Evolutionary conservation across 2,888 invertebrate species (phyloP), one percentile per base, ranked within the genome.

Genomic region (Pyrocoelia pectoralis): DNA sequence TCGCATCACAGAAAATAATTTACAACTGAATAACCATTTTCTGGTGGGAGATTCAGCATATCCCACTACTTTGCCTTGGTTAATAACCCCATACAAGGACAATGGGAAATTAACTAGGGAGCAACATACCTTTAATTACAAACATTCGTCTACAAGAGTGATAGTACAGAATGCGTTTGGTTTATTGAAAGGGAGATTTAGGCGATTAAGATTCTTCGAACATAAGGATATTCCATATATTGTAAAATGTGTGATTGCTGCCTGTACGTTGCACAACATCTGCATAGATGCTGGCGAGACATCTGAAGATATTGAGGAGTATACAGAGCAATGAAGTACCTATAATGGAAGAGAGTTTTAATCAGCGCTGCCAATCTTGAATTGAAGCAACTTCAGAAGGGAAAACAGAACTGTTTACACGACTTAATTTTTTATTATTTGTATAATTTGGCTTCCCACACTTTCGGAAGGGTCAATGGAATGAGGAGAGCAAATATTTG

Each of bases 151-250:
- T 53, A 53, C 57, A 9, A 51, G 67, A 59, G 61, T 67, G 33
- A 29, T 54, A 19, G 61, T 70, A 10, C 70, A 71, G 59, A 58
- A 70, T 63, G 43, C 67, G 8, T 69, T 71, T 60, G 68, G 68
- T 10, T 46, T 66, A 14, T 54, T 71, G 33, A 70, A 71, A 60
- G 65, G 66, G 15, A 56, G 65, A 53, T 69, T 69, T 56, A 33
- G 70, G 57, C 48, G 68, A 9, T 29, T 60, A 19, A n/a, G 33
- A 24, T 55, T 48, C 33, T 49, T 55, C 28, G 52, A 41, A 33
- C 12, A 53, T 14, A 58, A 59, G 9, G 55, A 58, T 41, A 28
- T 61, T 29, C 28, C 41, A 29, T 43, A 24, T 56, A 50, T 61
- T 28, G 56, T 49, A 18, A 43, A 57, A 43, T 53, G 52, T n/a